Evolutionary conservation across 2,888 invertebrate genomes (phyloP), one percentile per base, ranked within the genome.

Genomic region (Teinopalpus imperialis): DNA sequence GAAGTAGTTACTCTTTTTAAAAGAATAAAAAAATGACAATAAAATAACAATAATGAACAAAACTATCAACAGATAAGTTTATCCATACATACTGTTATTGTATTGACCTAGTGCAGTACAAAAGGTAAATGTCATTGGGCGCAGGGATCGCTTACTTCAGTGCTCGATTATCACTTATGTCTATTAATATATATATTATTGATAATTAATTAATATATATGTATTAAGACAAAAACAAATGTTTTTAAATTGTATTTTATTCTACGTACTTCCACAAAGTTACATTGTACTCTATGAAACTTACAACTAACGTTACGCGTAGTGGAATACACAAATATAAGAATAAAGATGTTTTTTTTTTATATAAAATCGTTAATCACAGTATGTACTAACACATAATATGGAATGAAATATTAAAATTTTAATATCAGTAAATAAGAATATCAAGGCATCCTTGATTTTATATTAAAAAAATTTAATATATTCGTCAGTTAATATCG

Each of bases 181-280:
- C n/a, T n/a, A n/a, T n/a, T n/a, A n/a, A n/a, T n/a, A n/a, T n/a
- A n/a, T n/a, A n/a, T n/a, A n/a, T n/a, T n/a, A n/a, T n/a, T n/a
- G n/a, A n/a, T n/a, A n/a, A n/a, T n/a, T n/a, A n/a, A n/a, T n/a
- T n/a, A n/a, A n/a, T n/a, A n/a, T n/a, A n/a, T n/a, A 36, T 13
- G 8, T 2, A 6, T 14, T 13, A 14, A 13, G 13, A 13, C 13
- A 29, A 29, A 8, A 56, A 50, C 41, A 42, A 9, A 32, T 35
- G 49, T 53, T 43, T 52, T 58, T 49, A 50, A 54, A 57, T 56
- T n/a, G 56, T 70, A 69, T 71, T 64, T 74, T 78, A 76, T 71
- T 76, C 75, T 82, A 83, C 68, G 80, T 78, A 83, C 80, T 82
- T 82, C 66, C 77, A 78, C 65, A 78, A 73, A 82, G 74, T 56